phyloP scores from a whole-genome alignment of 30 jellyfish, hydroid and myxozoan genomes.

The Aurelia sp. region DNA sequence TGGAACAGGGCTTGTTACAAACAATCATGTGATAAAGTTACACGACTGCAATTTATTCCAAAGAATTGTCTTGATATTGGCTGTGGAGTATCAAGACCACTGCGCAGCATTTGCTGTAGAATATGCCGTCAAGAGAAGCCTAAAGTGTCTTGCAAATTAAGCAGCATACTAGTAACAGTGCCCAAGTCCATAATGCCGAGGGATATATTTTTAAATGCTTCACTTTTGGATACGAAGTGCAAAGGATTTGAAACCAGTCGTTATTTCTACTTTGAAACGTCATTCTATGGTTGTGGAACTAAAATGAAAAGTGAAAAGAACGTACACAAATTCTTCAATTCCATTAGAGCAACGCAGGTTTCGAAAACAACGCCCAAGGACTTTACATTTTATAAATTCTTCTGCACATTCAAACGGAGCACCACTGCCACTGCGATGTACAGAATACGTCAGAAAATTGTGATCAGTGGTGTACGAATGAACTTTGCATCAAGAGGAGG shows the following conservation, averaged over 20 bases:
- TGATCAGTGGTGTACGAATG: constrained; percentile 13
- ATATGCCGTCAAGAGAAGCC: constrained; percentile 38
- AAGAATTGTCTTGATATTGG: constrained; percentile 45
- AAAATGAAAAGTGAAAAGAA: background rate
- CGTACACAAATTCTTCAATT: constrained; percentile 2
- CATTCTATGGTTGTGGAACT: constrained; percentile 45
- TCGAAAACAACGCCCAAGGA: background rate
- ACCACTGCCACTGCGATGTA: constrained; percentile 2
- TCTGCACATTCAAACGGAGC: constrained; percentile 13
- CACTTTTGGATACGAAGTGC: constrained; percentile 36
- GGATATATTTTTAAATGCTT: constrained; percentile 6
- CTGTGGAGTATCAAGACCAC: constrained; percentile 38
- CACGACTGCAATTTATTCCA: background rate
- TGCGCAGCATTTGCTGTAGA: constrained; percentile 28
- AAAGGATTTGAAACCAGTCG: constrained; percentile 20
- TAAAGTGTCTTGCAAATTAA: constrained; percentile 13
- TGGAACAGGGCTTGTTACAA: constrained; percentile 8
- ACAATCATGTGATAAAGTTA: constrained; percentile 4
- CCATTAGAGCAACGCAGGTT: background rate
- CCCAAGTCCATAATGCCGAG: constrained; percentile 64
- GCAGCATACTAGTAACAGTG: constrained; percentile 27
- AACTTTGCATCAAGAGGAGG: constrained; percentile 32
- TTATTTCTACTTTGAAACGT: constrained; percentile 18
- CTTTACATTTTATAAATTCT: background rate
- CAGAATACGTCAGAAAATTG: constrained; percentile 16